Evolutionary conservation across 1,140 invertebrate species (phyloP).

Genomic region (Drosophila albomicans): DNA sequence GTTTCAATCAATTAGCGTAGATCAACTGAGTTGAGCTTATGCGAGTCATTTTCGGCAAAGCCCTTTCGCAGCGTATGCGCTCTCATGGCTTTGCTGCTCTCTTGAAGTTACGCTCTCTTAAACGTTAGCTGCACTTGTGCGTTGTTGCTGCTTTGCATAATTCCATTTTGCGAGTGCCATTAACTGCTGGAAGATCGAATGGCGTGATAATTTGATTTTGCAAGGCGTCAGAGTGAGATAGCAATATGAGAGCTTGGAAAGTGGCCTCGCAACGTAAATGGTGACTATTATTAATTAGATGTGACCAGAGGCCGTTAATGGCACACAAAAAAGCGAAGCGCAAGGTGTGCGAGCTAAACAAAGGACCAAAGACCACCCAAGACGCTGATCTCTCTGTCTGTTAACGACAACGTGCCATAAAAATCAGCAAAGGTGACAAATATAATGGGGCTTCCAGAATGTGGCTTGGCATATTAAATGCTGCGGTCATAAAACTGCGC

Average conservation of each 20-base stretch:
- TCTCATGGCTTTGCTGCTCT: background rate
- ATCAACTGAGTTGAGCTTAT: slow-evolving; percentile 5
- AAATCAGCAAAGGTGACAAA: slow-evolving; percentile 74
- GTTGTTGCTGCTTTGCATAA: background rate
- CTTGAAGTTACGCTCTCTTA: background rate
- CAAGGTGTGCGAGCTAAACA: slow-evolving; percentile 20
- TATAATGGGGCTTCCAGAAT: slow-evolving; percentile 47
- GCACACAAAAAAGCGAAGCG: background rate
- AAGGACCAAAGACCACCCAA: slow-evolving; percentile 36
- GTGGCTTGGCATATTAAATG: slow-evolving; percentile 35
- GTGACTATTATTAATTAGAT: slow-evolving; percentile 44
- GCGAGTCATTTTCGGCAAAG: background rate
- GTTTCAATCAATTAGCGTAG: background rate
- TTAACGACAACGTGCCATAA: slow-evolving; percentile 61
- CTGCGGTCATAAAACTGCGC: slow-evolving; percentile 48
- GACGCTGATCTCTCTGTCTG: slow-evolving; percentile 4
- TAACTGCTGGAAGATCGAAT: background rate
- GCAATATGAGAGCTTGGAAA: slow-evolving; percentile 4
- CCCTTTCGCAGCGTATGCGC: background rate
- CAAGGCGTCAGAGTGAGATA: background rate
- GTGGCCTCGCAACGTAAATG: background rate
- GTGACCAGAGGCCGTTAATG: slow-evolving; percentile 39
- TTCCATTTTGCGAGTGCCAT: background rate
- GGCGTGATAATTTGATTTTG: slow-evolving; percentile 7
- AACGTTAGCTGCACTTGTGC: background rate